Base-by-base conservation (phyloP, 2,797 vertebrate species). In the Pteropus rufus region DNA sequence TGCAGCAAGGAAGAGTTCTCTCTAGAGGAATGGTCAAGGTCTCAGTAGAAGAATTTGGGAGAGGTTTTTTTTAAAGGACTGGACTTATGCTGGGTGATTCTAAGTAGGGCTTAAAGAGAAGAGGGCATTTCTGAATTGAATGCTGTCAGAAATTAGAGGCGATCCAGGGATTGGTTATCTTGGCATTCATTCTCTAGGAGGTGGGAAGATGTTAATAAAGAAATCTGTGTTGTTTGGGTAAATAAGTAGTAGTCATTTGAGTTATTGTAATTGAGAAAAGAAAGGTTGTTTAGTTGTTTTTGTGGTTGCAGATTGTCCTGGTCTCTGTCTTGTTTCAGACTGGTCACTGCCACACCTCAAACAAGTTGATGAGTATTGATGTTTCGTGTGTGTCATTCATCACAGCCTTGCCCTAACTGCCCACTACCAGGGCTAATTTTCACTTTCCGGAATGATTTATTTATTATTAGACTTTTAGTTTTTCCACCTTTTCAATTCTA, bases 361-460 rank as follows among this genome's bases (percentile, higher is more conserved):
- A 62, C 60, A 62, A 62, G 29, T 7, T 11, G 7, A 4, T 34
- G 12, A 23, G 2, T 10, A 11, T 1, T 54, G 26, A 39, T 67
- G n/a, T 26, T 34, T 54, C 36, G 36, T 44, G 21, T 26, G 2
- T 21, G 36, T 18, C 41, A 26, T 41, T 67, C 36, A 15, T 64
- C n/a, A 89, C 5, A 89, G 62, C 29, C 24, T 49, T 7, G 1
- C 2, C 39, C 11, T 46, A 7, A 21, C 10, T 73, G 1, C 10
- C 34, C 0, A 8, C 44, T 70, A 3, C 6, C 23, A 67, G 10
- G 21, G 9, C 10, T 24, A 54, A 7, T 36, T 84, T 75, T 92
- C 52, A 67, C 24, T 24, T 90, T 91, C 67, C 65, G 29, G 87
- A 79, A 64, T 76, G 16, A 36, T 54, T 85, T 83, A 31, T 12